phyloP scores from a whole-genome alignment of 2,797 vertebrate genomes.

The Myotis daubentonii region DNA sequence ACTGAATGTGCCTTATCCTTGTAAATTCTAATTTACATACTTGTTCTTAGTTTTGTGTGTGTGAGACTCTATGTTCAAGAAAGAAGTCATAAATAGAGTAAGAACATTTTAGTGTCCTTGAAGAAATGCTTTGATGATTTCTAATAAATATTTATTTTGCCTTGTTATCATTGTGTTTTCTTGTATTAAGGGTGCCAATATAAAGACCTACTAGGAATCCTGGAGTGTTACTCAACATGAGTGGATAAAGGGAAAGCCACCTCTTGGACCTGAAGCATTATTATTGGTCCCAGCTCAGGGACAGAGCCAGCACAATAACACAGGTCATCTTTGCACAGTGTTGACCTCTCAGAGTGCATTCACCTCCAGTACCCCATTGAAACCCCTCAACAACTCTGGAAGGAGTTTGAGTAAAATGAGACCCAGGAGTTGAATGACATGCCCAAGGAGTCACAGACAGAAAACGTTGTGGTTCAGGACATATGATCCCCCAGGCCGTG shows the following conservation, averaged over 20 bases:
- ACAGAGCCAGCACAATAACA: background rate
- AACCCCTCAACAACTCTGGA: background rate
- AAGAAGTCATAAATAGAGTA: constrained; percentile 38
- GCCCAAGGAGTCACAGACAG: background rate
- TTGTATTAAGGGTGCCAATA: background rate
- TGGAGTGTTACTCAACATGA: background rate
- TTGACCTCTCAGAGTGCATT: background rate
- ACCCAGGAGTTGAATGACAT: background rate
- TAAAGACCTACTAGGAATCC: background rate
- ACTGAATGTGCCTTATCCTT: constrained; percentile 34
- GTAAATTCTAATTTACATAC: constrained; percentile 58
- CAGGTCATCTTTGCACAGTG: background rate
- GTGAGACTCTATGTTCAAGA: constrained; percentile 60
- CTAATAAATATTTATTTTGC: constrained; percentile 74
- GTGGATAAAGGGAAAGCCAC: background rate
- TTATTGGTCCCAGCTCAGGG: background rate
- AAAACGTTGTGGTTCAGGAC: background rate
- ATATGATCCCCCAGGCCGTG: background rate
- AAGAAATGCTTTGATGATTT: constrained; percentile 79
- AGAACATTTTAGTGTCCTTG: constrained; percentile 63
- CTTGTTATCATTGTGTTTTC: background rate
- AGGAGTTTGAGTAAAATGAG: background rate
- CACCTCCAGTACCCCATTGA: background rate
- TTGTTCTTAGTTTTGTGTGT: constrained; percentile 43
- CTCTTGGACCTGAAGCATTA: background rate